These are phyloP conservation scores for Engystomops pustulosus DNA, from an alignment of 2,113 vertebrate species.

Conservation along the genomic window DNA sequence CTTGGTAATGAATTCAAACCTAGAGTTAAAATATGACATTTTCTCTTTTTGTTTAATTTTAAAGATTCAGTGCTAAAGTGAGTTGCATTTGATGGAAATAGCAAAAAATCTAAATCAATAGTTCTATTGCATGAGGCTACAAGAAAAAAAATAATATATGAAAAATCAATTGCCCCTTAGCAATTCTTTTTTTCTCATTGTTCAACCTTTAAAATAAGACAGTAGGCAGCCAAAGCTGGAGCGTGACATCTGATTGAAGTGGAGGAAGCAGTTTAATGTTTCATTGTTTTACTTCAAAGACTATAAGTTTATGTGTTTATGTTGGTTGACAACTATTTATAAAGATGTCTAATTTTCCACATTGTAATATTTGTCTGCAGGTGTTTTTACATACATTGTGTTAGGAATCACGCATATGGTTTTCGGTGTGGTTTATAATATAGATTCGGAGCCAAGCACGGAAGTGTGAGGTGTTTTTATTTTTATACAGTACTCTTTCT, in stretches of 20 bases:
- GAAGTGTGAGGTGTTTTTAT: too few species aligned
- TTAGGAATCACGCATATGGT: neutral
- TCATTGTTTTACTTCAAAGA: constrained; percentile 14
- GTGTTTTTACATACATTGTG: neutral
- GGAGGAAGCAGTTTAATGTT: neutral
- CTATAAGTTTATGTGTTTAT: constrained; percentile 5
- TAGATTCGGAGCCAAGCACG: too few species aligned
- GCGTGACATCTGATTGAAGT: constrained; percentile 9
- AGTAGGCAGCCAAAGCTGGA: constrained; percentile 36
- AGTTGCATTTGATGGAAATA: constrained; percentile 35
- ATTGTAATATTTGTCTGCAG: neutral
- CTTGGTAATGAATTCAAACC: constrained; percentile 13
- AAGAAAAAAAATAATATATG: constrained; percentile 44
- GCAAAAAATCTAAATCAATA: constrained; percentile 38
- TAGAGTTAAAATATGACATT: constrained; percentile 17
- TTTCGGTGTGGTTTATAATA: neutral
- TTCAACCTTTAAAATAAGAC: constrained; percentile 50
- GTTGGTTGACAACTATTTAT: neutral
- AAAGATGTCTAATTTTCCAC: neutral
- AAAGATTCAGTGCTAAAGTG: neutral
- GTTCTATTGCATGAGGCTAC: constrained; percentile 28
- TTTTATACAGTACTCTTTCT: too few species aligned
- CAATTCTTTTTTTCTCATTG: constrained; percentile 26
- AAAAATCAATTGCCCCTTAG: constrained; percentile 52
- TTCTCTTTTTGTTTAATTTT: neutral